A percentile compares a stretch with the other conserved stretches of the same genome.
These are phyloP conservation scores for Pangasianodon gigas DNA, from an alignment of 2,113 vertebrate species.

Conservation along the genomic window DNA sequence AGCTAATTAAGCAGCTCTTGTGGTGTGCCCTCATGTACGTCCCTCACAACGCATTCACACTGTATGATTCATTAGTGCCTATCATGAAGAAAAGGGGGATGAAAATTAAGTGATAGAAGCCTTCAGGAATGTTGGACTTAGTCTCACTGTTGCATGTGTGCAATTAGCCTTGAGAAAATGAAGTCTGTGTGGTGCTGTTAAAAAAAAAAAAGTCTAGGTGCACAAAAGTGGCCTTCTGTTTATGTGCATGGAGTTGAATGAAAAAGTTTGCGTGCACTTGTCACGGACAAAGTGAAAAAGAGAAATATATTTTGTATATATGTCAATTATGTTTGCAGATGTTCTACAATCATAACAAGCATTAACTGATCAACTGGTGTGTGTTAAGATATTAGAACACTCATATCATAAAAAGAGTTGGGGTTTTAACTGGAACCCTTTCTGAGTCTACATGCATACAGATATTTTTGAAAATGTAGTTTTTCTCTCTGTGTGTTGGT, in stretches of 20 bases:
- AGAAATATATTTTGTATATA: background rate
- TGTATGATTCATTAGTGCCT: constrained; percentile 42
- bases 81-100: constrained; percentile 32
- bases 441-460: too few species aligned
- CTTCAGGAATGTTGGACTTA: constrained; percentile 18
- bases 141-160: constrained; percentile 12
- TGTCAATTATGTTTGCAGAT: background rate
- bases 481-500: background rate
- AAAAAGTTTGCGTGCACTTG: background rate
- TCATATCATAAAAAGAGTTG: background rate
- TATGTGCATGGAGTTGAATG: background rate
- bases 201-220: background rate
- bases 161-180: background rate
- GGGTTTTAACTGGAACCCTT: too few species aligned
- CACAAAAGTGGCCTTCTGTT: background rate
- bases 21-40: constrained; percentile 40
- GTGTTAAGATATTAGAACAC: background rate
- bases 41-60: constrained; percentile 29
- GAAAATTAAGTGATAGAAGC: constrained; percentile 27
- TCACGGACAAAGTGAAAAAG: background rate
- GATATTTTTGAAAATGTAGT: too few species aligned
- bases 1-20: constrained; percentile 66
- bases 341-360: background rate
- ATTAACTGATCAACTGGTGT: background rate
- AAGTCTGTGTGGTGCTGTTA: background rate